Conservation (phyloP, 2,888 invertebrate genomes). For the Dexiosoma caninum region DNA sequence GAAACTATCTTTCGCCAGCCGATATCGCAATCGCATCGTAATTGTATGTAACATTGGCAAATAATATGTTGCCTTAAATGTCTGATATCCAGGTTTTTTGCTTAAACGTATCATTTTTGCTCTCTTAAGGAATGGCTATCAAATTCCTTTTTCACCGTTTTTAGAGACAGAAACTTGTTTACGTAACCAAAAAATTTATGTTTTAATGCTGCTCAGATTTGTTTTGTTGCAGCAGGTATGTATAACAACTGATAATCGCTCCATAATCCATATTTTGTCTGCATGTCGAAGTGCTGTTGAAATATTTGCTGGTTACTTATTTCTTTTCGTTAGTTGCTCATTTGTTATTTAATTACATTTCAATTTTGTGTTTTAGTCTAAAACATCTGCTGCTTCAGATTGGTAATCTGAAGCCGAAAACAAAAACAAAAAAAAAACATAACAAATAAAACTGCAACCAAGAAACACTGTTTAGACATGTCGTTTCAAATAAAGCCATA, state of each 20-base stretch:
- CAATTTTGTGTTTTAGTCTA: neutral
- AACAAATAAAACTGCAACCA: constrained; percentile 12
- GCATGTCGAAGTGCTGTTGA: constrained; percentile 14
- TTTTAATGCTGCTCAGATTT: neutral
- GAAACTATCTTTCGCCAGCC: too few relatives aligned
- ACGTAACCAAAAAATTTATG: neutral
- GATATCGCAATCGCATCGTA: neutral
- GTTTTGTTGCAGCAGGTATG: neutral
- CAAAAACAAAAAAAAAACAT: neutral
- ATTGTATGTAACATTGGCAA: too few relatives aligned
- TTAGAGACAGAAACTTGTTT: neutral
- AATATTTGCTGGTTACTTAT: constrained; percentile 29
- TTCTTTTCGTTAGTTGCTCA: constrained; percentile 9
- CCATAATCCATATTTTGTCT: neutral
- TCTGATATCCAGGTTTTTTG: neutral
- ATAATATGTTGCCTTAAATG: too few relatives aligned
- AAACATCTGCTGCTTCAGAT: constrained; percentile 45
- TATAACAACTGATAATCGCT: neutral
- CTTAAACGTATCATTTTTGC: too few relatives aligned
- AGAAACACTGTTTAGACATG: constrained; percentile 50
- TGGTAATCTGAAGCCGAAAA: constrained; percentile 21
- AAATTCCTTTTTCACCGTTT: neutral
- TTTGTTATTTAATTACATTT: constrained; percentile 51
- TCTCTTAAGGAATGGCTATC: neutral
- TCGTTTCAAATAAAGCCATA: constrained; percentile 60